Evolutionary conservation across 2,797 vertebrate species (phyloP).

Genomic region (Silurus aristotelis): DNA sequence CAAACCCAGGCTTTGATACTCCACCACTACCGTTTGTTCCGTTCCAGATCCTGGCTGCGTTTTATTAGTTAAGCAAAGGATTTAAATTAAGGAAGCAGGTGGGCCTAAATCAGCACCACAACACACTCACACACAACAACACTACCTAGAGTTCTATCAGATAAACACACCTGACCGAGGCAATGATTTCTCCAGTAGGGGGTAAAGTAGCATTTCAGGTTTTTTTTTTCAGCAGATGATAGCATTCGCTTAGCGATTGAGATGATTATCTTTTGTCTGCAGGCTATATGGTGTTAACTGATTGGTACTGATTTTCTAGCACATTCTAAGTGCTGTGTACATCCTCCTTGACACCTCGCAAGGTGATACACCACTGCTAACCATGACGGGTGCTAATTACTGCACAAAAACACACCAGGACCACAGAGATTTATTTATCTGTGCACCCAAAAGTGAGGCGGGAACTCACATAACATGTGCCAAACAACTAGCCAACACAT

Average conservation of each 20-base stretch:
- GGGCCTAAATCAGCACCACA: conserved; percentile 12
- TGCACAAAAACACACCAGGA: conserved; percentile 15
- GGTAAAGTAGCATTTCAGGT: conserved; percentile 8
- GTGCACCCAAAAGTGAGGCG: conserved; percentile 31
- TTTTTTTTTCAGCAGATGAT: conserved; percentile 14
- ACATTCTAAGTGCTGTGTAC: conserved; percentile 22
- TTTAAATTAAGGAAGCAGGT: conserved; percentile 28
- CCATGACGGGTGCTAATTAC: conserved; percentile 15
- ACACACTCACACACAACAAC: conserved; percentile 16
- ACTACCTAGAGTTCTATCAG: conserved; percentile 10
- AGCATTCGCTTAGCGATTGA: conserved; percentile 32
- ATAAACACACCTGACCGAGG: conserved; percentile 28
- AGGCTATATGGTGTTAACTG: conserved; percentile 12
- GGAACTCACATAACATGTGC: conserved; percentile 47
- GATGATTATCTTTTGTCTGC: conserved; percentile 39
- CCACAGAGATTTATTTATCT: conserved; percentile 3
- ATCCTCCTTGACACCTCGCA: conserved; percentile 27
- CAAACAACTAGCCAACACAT: conserved; percentile 59
- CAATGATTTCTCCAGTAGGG: conserved; percentile 22
- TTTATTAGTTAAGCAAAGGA: conserved; percentile 32
- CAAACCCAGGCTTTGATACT: background rate
- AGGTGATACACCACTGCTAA: background rate
- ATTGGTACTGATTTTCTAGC: conserved; percentile 35
- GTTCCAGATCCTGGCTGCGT: conserved; percentile 22
- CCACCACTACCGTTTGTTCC: background rate